Evolutionary conservation across 37 sponge, comb jelly and placozoan genomes (phyloP).

Genomic region (Dysidea cf. avara): DNA sequence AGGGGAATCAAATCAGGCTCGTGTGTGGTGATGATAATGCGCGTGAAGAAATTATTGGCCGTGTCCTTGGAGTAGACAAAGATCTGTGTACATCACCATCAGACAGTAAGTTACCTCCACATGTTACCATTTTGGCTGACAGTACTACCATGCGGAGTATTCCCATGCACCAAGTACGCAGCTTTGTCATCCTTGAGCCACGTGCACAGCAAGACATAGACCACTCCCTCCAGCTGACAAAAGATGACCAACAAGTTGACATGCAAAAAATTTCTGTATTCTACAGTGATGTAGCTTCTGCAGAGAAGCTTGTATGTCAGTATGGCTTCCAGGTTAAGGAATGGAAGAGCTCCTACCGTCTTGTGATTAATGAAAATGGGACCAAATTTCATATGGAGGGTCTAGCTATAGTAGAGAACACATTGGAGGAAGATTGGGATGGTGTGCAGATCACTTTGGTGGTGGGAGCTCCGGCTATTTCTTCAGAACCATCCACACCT

Average conservation of each 20-base stretch:
- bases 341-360: slow-evolving; percentile 88
- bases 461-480: slow-evolving; percentile 83
- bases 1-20: slow-evolving; percentile 24
- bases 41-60: slow-evolving; percentile 37
- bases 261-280: slow-evolving; percentile 85
- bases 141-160: slow-evolving; percentile 26
- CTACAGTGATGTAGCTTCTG: slow-evolving; percentile 51
- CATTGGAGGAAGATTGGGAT: slow-evolving; percentile 88
- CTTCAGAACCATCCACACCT: neutral
- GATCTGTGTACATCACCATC: neutral
- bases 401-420: slow-evolving; percentile 82
- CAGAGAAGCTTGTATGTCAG: slow-evolving; percentile 42
- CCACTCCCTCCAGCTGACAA: slow-evolving; percentile 73
- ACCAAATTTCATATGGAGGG: slow-evolving; percentile 65
- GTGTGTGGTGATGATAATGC: neutral
- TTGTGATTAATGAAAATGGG: slow-evolving; percentile 41
- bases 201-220: slow-evolving; percentile 58
- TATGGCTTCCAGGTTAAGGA: slow-evolving; percentile 76
- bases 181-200: slow-evolving; percentile 49
- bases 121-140: slow-evolving; percentile 51
- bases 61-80: slow-evolving; percentile 71
- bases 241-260: slow-evolving; percentile 39
- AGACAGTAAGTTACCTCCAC: neutral
- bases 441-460: slow-evolving; percentile 77
- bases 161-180: slow-evolving; percentile 35